A percentile compares a stretch with the other conserved stretches of the same genome.
These are phyloP conservation scores for Phalloptychus januarius DNA, from an alignment of 2,797 vertebrate species.

Conservation along the genomic window DNA sequence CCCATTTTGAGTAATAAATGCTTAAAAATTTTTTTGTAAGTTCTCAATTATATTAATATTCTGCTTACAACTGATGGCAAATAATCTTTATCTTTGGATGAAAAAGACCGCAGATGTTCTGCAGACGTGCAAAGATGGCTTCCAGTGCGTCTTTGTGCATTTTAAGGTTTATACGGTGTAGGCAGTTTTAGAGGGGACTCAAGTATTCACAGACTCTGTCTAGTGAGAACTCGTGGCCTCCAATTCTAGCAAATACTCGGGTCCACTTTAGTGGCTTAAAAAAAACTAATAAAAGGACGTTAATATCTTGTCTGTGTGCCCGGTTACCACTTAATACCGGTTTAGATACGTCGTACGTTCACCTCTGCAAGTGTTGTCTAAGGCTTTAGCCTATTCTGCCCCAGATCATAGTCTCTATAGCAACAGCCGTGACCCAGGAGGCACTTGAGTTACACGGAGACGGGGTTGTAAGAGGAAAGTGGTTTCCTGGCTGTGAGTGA, in stretches of 20 bases:
- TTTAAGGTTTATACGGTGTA: background rate
- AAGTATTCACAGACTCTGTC: background rate
- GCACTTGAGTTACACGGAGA: constrained; percentile 52
- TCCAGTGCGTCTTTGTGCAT: background rate
- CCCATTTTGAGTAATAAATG: background rate
- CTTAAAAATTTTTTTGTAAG: too few relatives aligned
- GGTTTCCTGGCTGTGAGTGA: constrained; percentile 58
- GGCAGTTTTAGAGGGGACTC: background rate
- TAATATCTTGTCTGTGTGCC: background rate
- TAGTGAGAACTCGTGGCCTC: background rate
- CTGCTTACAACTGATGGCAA: too few relatives aligned
- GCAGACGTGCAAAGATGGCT: background rate
- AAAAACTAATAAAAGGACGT: background rate
- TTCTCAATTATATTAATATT: too few relatives aligned
- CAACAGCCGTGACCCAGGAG: constrained; percentile 60
- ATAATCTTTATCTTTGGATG: background rate
- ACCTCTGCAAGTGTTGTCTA: constrained; percentile 25
- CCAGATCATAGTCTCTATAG: constrained; percentile 55
- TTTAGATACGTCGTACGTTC: constrained; percentile 5
- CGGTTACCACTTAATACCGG: constrained; percentile 2
- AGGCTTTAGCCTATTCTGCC: constrained; percentile 28
- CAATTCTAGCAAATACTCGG: background rate
- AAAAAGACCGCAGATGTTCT: background rate
- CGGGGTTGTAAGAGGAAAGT: constrained; percentile 50
- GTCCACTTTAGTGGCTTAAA: background rate